A percentile compares a stretch with the other conserved stretches of the same genome.
Evolutionary conservation across 1,140 invertebrate species (phyloP).

Genomic region (Heliothis virescens): DNA sequence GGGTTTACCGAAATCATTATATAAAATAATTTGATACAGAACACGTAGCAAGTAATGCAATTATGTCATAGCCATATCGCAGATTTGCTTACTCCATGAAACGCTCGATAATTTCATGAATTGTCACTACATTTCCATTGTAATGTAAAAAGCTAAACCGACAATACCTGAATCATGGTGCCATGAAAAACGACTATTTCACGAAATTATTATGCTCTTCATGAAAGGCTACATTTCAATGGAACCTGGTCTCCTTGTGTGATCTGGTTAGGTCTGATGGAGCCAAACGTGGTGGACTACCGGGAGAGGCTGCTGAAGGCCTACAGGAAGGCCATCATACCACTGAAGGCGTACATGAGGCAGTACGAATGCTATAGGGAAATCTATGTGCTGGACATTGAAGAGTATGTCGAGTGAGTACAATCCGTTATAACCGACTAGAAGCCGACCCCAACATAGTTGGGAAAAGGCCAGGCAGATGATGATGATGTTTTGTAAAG

Average conservation of each 20-base stretch:
- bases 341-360: constrained; percentile 87
- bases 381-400: constrained; percentile 85
- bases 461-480: no score
- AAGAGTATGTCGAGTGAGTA: constrained; percentile 87
- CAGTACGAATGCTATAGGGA: constrained; percentile 86
- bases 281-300: constrained; percentile 86
- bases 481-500: constrained; percentile 62
- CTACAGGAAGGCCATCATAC: constrained; percentile 89
- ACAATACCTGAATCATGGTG: no score
- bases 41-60: no score
- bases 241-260: no score
- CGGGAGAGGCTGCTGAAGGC: constrained; percentile 85
- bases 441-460: no score
- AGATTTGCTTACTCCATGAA: neutral
- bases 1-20: no score
- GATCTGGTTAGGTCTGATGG: constrained; percentile 82
- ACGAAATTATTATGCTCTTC: neutral
- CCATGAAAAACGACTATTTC: no score
- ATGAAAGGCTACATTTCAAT: no score
- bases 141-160: neutral
- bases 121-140: no score
- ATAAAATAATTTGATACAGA: no score
- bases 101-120: no score
- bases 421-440: no score
- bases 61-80: neutral